These are phyloP conservation scores for Sebastes hubbsi DNA, from an alignment of 2,797 vertebrate genomes.

Conservation along the genomic window DNA sequence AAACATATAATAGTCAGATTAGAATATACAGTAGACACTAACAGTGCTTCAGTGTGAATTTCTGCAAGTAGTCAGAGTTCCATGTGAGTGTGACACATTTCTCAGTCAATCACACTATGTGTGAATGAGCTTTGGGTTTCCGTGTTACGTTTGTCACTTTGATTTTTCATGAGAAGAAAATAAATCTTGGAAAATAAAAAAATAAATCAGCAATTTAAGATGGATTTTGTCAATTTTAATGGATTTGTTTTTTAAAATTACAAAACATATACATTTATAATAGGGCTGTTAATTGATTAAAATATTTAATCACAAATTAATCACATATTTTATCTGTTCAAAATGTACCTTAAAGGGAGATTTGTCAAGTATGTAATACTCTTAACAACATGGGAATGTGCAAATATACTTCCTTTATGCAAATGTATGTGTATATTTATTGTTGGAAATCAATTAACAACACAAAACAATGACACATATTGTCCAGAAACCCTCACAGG, in stretches of 20 bases:
- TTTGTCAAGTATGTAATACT: too few relatives aligned
- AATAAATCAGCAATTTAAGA: neutral
- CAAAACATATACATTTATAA: neutral
- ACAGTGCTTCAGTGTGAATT: neutral
- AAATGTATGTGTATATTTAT: too few relatives aligned
- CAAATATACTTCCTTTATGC: too few relatives aligned
- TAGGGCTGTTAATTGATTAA: too few relatives aligned
- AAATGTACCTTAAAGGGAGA: too few relatives aligned
- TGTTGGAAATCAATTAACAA: too few relatives aligned
- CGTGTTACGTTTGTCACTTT: neutral
- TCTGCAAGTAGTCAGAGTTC: neutral
- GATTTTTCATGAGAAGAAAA: neutral
- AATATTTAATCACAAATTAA: too few relatives aligned
- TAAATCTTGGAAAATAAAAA: neutral
- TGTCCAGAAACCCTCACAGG: too few relatives aligned
- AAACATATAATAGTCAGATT: neutral
- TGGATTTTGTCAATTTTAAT: neutral
- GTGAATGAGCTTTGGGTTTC: neutral
- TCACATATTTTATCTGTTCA: too few relatives aligned
- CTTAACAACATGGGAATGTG: fast-evolving
- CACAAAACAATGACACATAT: too few relatives aligned
- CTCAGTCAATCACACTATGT: neutral
- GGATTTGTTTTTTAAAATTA: neutral
- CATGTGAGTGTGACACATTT: neutral
- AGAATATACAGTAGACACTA: neutral